phyloP scores from a whole-genome alignment of 2,888 invertebrate species.

The Drosophila niveifrons region DNA sequence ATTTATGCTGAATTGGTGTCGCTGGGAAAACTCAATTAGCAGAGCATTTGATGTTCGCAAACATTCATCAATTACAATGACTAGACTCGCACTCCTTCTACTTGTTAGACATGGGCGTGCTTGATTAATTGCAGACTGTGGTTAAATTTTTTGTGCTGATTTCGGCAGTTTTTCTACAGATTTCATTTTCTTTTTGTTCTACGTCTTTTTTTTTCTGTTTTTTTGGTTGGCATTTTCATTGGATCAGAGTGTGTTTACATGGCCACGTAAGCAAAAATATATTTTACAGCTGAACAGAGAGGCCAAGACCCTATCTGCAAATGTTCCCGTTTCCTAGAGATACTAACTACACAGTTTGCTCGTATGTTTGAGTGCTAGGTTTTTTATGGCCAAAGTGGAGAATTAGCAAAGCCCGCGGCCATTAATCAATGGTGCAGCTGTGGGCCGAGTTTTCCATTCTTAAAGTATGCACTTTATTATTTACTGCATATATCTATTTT shows the following conservation, averaged over 20 bases:
- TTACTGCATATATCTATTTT: slow-evolving; percentile 53
- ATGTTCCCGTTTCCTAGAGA: slow-evolving; percentile 9
- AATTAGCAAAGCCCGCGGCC: slow-evolving; percentile 54
- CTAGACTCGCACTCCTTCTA: slow-evolving; percentile 6
- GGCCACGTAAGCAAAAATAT: slow-evolving; percentile 69
- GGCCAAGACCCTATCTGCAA: slow-evolving; percentile 17
- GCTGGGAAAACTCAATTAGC: slow-evolving; percentile 16
- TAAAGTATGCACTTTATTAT: slow-evolving; percentile 61
- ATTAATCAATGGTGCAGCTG: slow-evolving; percentile 62
- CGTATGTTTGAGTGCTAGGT: slow-evolving; percentile 11
- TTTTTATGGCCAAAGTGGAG: slow-evolving; percentile 37
- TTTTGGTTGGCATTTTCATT: slow-evolving; percentile 6
- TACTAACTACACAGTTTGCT: slow-evolving; percentile 30
- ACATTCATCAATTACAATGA: slow-evolving; percentile 29
- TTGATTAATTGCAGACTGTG: slow-evolving; percentile 75
- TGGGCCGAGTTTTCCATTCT: slow-evolving; percentile 30
- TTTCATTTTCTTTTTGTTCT: slow-evolving; percentile 20
- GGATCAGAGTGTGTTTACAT: slow-evolving; percentile 41
- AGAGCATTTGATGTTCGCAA: slow-evolving; percentile 50
- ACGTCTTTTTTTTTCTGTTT: neutral
- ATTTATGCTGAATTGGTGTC: neutral
- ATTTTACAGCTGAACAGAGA: slow-evolving; percentile 50
- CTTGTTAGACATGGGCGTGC: slow-evolving; percentile 48
- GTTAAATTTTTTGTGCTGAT: slow-evolving; percentile 69
- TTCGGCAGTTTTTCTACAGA: slow-evolving; percentile 56